A percentile compares a stretch with the other conserved stretches of the same genome.
Evolutionary conservation across 2,888 invertebrate species (phyloP).

Genomic region (Brassicogethes aeneus): DNA sequence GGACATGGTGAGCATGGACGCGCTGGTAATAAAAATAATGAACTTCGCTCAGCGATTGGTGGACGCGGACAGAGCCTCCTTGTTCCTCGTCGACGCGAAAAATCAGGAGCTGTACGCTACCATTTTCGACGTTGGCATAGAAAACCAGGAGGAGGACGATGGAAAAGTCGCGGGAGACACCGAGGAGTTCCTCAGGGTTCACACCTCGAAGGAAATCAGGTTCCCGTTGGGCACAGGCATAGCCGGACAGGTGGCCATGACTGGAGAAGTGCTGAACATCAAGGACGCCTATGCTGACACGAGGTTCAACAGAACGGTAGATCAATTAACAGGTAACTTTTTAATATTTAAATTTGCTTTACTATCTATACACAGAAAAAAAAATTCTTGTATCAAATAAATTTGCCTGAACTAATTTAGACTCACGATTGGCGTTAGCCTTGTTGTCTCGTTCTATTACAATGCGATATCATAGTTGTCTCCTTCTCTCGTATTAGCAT

Average conservation of each 20-base stretch:
- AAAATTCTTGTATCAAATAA: too few species aligned
- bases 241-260: conserved; percentile 72
- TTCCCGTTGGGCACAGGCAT: conserved; percentile 72
- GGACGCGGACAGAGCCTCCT: conserved; percentile 73
- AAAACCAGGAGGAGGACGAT: conserved; percentile 23
- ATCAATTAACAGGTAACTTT: conserved; percentile 48
- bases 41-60: conserved; percentile 75
- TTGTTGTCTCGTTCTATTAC: too few species aligned
- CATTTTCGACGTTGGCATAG: conserved; percentile 62
- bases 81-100: conserved; percentile 69
- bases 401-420: too few species aligned
- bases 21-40: conserved; percentile 73
- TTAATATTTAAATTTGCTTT: too few species aligned
- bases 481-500: too few species aligned
- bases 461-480: too few species aligned
- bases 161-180: conserved; percentile 6
- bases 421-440: too few species aligned
- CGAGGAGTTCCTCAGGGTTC: conserved; percentile 24
- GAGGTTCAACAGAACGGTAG: conserved; percentile 64
- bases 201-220: conserved; percentile 48
- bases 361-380: too few species aligned
- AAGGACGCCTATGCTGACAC: conserved; percentile 72
- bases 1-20: conserved; percentile 78
- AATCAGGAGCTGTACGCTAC: conserved; percentile 71
- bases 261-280: conserved; percentile 73